A percentile compares a stretch with the other conserved stretches of the same genome.
Evolutionary conservation across 2,113 vertebrate genomes (phyloP).

Genomic region (Verasper variegatus): DNA sequence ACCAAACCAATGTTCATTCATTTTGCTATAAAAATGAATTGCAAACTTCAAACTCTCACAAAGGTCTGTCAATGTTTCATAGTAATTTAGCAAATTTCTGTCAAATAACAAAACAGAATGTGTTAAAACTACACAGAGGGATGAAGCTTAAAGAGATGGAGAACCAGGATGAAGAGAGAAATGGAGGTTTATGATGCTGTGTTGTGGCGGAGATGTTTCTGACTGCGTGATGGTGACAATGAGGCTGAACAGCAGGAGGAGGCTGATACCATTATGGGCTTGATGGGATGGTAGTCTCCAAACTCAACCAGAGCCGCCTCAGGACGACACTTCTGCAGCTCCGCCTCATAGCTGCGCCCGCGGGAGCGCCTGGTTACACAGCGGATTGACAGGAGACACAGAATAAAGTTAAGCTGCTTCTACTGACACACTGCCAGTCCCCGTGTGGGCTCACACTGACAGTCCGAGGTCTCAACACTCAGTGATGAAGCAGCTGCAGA

Average conservation of each 20-base stretch:
- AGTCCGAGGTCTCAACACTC: too few relatives aligned
- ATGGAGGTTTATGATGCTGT: not conserved
- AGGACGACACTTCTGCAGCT: slow-evolving; percentile 82
- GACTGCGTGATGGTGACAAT: not conserved
- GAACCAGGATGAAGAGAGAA: not conserved
- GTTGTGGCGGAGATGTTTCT: not conserved
- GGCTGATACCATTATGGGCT: slow-evolving; percentile 87
- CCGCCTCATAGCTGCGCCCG: slow-evolving; percentile 86
- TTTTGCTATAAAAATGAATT: too few relatives aligned
- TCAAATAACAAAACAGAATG: too few relatives aligned
- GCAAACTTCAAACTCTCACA: too few relatives aligned
- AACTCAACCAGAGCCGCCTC: slow-evolving; percentile 85
- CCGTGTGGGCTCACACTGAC: not conserved
- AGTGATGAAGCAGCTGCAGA: too few relatives aligned
- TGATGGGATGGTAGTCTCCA: slow-evolving; percentile 94
- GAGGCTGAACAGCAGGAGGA: not conserved
- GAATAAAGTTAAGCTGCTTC: not conserved
- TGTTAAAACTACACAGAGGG: too few relatives aligned
- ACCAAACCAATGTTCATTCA: too few relatives aligned
- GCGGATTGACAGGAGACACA: slow-evolving; percentile 2
- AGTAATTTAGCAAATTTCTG: too few relatives aligned
- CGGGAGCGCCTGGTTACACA: slow-evolving; percentile 86
- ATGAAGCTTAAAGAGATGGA: not conserved
- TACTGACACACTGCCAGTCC: not conserved
- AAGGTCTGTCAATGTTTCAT: too few relatives aligned